Conservation (phyloP, 2,797 vertebrate species). For the Denticeps clupeoides region DNA sequence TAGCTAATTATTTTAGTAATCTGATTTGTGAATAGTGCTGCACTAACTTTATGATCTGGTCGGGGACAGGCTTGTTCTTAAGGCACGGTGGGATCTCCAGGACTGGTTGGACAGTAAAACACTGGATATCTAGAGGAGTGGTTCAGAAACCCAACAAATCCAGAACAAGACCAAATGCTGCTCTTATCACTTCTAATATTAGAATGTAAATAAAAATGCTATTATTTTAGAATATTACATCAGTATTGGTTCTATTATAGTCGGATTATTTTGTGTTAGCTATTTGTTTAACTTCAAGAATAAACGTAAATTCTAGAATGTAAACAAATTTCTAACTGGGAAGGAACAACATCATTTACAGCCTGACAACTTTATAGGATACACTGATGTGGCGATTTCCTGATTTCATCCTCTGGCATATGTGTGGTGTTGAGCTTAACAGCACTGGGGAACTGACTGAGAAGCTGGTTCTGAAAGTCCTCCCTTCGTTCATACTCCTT, state of each 20-base stretch:
- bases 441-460: slow-evolving; percentile 87
- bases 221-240: too few relatives aligned
- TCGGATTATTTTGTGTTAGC: too few relatives aligned
- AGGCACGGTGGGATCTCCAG: slow-evolving; percentile 83
- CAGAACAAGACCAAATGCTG: neutral
- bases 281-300: too few relatives aligned
- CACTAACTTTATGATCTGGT: slow-evolving; percentile 95
- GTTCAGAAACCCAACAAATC: neutral
- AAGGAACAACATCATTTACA: too few relatives aligned
- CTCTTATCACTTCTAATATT: too few relatives aligned
- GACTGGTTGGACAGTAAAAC: slow-evolving; percentile 91
- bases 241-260: too few relatives aligned
- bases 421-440: slow-evolving; percentile 88
- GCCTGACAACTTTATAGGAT: slow-evolving; percentile 63
- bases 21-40: too few relatives aligned
- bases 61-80: slow-evolving; percentile 91
- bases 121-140: slow-evolving; percentile 80
- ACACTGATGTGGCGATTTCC: slow-evolving; percentile 75
- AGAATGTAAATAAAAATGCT: too few relatives aligned
- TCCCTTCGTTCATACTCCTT: slow-evolving; percentile 95
- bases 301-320: too few relatives aligned
- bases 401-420: slow-evolving; percentile 75
- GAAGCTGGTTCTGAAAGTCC: slow-evolving; percentile 88
- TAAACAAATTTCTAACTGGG: too few relatives aligned
- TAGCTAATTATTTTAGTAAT: too few relatives aligned